Base-by-base conservation (phyloP, 2,113 vertebrate species). In the Sorex araneus region DNA sequence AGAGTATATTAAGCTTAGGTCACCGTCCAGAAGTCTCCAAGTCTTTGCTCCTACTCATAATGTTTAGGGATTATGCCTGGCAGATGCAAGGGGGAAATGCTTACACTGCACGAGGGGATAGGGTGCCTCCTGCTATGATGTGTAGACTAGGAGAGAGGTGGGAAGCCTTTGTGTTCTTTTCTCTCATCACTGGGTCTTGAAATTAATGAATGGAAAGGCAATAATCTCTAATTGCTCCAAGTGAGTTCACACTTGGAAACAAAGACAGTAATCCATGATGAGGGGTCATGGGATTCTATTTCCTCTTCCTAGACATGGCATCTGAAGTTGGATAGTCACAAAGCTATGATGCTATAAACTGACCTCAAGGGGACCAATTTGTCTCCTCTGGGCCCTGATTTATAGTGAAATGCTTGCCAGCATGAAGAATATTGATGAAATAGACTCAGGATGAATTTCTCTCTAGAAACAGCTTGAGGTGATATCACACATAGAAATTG, bases 321-420 rank as follows among this genome's bases (percentile, higher is more conserved):
- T 10, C 19, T 4, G 30, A 64, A 21, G 21, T 9, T 50, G 15
- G 7, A 6, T 3, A 19, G 36, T 64, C 25, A 67, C 21, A 8
- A 25, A 9, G 2, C 6, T 18, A 8, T 23, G 63, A 9, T 32
- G 2, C 36, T 25, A 8, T 16, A 2, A 32, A 36, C n/a, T 23
- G 12, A 57, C 32, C 8, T n/a, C 28, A 0, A 10, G 4, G 9
- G 21, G 3, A 57, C 34, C 2, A 27, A 3, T 87, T 13, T 57
- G 30, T 4, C 21, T 84, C 66, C 21, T 40, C 13, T 2, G 36
- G 36, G 8, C 70, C 27, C 34, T 32, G 60, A 25, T 5, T 10
- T 6, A 28, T 3, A 36, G n/a, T 3, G 25, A 85, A 40, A 67
- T 30, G 2, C 10, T 16, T 28, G 11, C 0, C 27, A 4, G 1